Evolutionary conservation across 2,888 invertebrate genomes (phyloP).

Genomic region (Electrophaes corylata): DNA sequence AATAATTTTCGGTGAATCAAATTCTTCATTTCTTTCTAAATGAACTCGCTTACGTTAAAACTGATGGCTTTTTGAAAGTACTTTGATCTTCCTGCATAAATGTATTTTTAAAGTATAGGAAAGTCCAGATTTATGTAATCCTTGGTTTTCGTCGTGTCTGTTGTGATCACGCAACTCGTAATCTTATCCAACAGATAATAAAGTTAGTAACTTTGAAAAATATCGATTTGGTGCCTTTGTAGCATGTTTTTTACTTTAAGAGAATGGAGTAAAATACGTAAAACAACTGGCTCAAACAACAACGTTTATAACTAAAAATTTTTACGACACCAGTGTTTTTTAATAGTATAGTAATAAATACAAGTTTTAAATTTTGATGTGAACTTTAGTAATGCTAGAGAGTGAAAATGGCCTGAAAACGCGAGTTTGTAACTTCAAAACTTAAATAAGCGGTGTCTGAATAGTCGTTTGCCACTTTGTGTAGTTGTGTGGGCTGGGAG

Average conservation of each 20-base stretch:
- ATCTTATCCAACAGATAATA: slow-evolving; percentile 52
- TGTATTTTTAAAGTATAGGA: neutral
- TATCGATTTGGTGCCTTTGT: slow-evolving; percentile 37
- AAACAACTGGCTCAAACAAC: neutral
- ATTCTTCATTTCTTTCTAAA: too few species aligned
- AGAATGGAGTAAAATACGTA: neutral
- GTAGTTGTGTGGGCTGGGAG: slow-evolving; percentile 12
- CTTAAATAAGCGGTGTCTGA: slow-evolving; percentile 10
- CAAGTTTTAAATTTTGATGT: neutral
- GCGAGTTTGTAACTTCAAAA: slow-evolving; percentile 13
- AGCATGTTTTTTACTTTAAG: neutral
- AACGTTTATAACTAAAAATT: too few species aligned
- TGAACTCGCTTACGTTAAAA: too few species aligned
- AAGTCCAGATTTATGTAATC: slow-evolving; percentile 7
- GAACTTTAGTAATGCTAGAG: slow-evolving; percentile 6
- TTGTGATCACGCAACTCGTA: slow-evolving; percentile 43
- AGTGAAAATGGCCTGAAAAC: slow-evolving; percentile 22
- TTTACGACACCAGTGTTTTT: too few species aligned
- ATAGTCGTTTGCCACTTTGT: slow-evolving; percentile 21
- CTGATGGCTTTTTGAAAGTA: too few species aligned
- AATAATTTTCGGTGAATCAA: too few species aligned
- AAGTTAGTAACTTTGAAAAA: slow-evolving; percentile 46
- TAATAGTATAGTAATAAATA: too few species aligned
- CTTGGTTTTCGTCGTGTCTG: slow-evolving; percentile 24
- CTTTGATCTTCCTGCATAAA: too few species aligned